These are phyloP conservation scores for Erynnis tages DNA, from an alignment of 2,888 invertebrate genomes.

Conservation along the genomic window DNA sequence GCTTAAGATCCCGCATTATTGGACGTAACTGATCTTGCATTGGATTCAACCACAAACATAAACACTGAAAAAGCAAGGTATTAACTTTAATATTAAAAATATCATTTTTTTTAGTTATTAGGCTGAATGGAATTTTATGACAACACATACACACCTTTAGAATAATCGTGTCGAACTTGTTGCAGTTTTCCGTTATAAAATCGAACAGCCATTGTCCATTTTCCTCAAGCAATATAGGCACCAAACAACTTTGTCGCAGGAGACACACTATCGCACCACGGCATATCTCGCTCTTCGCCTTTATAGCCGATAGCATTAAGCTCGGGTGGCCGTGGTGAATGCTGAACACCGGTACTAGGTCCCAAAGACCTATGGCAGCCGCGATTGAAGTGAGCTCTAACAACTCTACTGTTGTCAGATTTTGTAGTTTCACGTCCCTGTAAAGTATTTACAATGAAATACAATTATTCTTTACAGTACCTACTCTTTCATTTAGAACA, in stretches of 20 bases:
- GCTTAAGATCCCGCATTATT: constrained; percentile 68
- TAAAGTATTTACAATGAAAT: constrained; percentile 29
- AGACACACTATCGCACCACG: constrained; percentile 60
- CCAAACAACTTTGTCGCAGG: constrained; percentile 52
- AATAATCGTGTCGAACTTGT: constrained; percentile 74
- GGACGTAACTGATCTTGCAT: constrained; percentile 73
- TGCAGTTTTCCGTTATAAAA: constrained; percentile 75
- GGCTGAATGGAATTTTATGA: background rate
- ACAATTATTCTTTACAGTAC: background rate
- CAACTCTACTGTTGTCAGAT: constrained; percentile 51
- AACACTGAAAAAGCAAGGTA: constrained; percentile 50
- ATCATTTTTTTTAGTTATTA: no score
- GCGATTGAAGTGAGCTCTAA: constrained; percentile 59
- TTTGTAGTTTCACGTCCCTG: constrained; percentile 63
- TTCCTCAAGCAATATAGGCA: constrained; percentile 64
- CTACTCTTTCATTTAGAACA: no score
- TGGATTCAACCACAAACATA: constrained; percentile 73
- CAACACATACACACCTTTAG: constrained; percentile 69
- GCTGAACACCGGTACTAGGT: constrained; percentile 62
- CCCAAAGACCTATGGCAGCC: constrained; percentile 74
- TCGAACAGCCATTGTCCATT: constrained; percentile 74
- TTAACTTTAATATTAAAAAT: background rate
- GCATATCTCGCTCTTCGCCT: constrained; percentile 53
- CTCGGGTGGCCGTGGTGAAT: constrained; percentile 60
- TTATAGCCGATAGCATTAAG: constrained; percentile 56